Evolutionary conservation across 1,140 invertebrate genomes (phyloP).

Genomic region (Lordiphosa stackelbergi): DNA sequence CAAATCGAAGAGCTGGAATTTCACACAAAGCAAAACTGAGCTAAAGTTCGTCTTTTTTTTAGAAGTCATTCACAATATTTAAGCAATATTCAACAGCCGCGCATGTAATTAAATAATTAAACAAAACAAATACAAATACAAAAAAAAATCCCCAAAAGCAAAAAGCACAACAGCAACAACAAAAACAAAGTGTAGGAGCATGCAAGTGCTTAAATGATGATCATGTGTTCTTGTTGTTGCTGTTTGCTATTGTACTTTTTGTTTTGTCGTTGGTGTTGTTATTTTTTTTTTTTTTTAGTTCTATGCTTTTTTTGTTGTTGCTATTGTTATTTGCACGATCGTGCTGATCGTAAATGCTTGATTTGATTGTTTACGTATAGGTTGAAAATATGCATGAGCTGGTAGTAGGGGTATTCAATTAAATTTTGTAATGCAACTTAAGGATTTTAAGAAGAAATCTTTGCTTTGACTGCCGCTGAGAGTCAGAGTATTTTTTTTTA

Average conservation of each 20-base stretch:
- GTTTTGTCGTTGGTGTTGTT: conserved; percentile 31
- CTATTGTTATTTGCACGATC: conserved; percentile 45
- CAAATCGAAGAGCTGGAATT: conserved; percentile 31
- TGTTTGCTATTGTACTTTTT: conserved; percentile 14
- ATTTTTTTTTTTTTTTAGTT: conserved; percentile 14
- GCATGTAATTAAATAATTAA: conserved; percentile 57
- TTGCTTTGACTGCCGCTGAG: too few species aligned
- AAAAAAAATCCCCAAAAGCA: conserved; percentile 19
- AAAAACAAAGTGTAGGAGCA: conserved; percentile 24
- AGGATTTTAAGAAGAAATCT: too few species aligned
- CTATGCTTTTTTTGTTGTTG: conserved; percentile 18
- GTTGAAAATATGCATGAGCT: conserved; percentile 51
- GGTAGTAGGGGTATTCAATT: conserved; percentile 35
- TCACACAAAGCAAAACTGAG: conserved; percentile 24
- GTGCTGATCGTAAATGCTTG: conserved; percentile 64
- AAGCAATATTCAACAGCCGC: conserved; percentile 23
- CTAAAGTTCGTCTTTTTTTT: conserved; percentile 24
- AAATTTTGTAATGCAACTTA: too few species aligned
- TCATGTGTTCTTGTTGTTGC: conserved; percentile 39
- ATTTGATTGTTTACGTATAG: conserved; percentile 67
- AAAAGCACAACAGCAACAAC: conserved; percentile 22
- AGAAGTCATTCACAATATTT: conserved; percentile 27
- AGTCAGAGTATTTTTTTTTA: too few species aligned
- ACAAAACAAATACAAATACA: conserved; percentile 27
- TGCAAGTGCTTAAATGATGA: conserved; percentile 63